Conservation (phyloP, 2,797 vertebrate species). For the Myioborus melanocephalus region DNA sequence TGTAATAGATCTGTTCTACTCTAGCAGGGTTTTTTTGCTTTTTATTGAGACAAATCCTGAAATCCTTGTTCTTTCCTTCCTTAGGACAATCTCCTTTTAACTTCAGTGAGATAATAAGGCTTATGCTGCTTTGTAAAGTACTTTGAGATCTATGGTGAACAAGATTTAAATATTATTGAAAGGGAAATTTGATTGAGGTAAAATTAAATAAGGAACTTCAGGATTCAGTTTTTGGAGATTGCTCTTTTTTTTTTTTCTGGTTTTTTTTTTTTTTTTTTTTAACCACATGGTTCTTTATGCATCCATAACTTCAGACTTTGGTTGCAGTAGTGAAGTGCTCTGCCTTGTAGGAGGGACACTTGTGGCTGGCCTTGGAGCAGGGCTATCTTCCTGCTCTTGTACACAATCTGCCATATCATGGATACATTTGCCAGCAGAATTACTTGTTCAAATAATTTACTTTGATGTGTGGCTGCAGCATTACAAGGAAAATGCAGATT, state of each 20-base stretch:
- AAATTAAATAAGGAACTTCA: neutral
- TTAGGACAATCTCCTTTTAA: constrained; percentile 13
- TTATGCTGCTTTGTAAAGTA: constrained; percentile 3
- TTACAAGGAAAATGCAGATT: constrained; percentile 5
- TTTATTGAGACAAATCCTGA: constrained; percentile 10
- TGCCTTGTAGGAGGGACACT: neutral
- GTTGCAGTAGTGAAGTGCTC: neutral
- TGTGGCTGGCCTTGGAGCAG: constrained; percentile 7
- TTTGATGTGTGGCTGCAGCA: neutral
- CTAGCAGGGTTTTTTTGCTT: neutral
- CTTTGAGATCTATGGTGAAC: neutral
- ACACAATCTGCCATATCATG: neutral
- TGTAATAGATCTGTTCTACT: neutral
- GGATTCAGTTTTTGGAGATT: neutral
- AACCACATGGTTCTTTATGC: neutral
- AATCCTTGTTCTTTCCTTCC: neutral
- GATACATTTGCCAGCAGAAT: constrained; percentile 18
- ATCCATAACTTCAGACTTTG: neutral
- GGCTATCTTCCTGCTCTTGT: neutral
- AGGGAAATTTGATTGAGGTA: neutral
- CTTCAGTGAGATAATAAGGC: neutral
- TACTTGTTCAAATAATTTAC: constrained; percentile 25
- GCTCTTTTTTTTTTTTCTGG: neutral
- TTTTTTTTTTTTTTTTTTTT: neutral
- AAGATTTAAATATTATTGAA: constrained; percentile 27